Evolutionary conservation across 2,797 vertebrate species (phyloP), one percentile per base, ranked within the genome.

Genomic region (Oreonectes daqikongensis): DNA sequence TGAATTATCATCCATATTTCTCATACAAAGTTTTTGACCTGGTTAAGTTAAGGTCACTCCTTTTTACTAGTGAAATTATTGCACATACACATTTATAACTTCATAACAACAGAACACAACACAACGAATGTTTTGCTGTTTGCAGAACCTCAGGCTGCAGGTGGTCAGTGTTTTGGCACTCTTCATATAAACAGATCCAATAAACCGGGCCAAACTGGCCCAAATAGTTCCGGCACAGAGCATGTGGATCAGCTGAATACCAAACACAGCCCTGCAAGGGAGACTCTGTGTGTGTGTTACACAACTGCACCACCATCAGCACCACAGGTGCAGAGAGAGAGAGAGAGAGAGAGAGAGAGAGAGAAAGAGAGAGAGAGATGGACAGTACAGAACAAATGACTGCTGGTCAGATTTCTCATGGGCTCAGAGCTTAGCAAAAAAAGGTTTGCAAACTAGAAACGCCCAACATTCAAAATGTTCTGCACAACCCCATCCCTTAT

Each of bases 191-290:
- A 65, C 67, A 57, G 38, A 78, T 71, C 65, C 28, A 76, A 40
- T 65, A 64, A 59, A 60, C 35, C 20, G 2, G 20, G 69, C 71
- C 74, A 79, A 74, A 68, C 71, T 67, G 46, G 66, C 67, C 52
- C 53, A 50, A 35, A 24, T 76, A 80, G 30, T 40, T 59, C 40
- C 52, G 68, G 64, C 48, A 79, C 78, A 70, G 55, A 75, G 67
- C 53, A 14, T 66, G 57, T 35, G 67, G 61, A 63, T 81, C 83
- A 79, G 81, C 38, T 46, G 86, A 86, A 87, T 87, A 86, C 79
- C 81, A 86, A 86, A 85, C 79, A 75, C 35, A 66, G 65, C 35
- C 53, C 69, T 73, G 77, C 79, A 77, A 85, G 79, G 80, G 75
- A 71, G 32, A 64, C 42, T 74, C 77, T 82, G 82, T 84, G 78